These are phyloP conservation scores for Leptinotarsa haldemani DNA, from an alignment of 2,888 invertebrate genomes.

Conservation along the genomic window DNA sequence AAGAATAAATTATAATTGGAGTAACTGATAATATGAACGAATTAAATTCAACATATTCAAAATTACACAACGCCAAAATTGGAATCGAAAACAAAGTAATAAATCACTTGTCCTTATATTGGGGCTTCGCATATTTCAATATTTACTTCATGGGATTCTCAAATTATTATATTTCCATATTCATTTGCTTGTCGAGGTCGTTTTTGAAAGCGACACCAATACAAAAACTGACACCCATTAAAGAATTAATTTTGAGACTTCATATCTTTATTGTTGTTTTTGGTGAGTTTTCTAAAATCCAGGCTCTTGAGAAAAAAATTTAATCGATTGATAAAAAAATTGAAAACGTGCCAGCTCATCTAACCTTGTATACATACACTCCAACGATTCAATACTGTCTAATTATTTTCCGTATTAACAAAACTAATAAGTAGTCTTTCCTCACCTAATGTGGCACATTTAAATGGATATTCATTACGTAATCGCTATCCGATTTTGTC, in stretches of 20 bases:
- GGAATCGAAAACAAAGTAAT: no score
- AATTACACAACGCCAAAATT: no score
- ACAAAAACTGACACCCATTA: not conserved
- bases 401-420: conserved; percentile 7
- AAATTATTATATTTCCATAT: not conserved
- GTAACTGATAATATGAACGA: no score
- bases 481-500: conserved; percentile 6
- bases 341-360: not conserved
- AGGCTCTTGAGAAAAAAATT: no score
- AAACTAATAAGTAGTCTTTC: not conserved
- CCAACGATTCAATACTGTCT: not conserved
- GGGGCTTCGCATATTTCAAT: not conserved
- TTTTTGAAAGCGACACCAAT: not conserved
- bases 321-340: not conserved
- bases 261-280: no score
- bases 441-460: conserved; percentile 1
- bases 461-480: not conserved
- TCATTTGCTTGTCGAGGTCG: not conserved
- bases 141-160: not conserved
- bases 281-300: no score
- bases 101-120: not conserved
- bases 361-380: not conserved
- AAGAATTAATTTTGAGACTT: no score
- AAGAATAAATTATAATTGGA: no score
- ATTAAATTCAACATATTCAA: no score